Evolutionary conservation across 2,888 invertebrate species (phyloP), one percentile per base, ranked within the genome.

Genomic region (Dascillus cervinus): DNA sequence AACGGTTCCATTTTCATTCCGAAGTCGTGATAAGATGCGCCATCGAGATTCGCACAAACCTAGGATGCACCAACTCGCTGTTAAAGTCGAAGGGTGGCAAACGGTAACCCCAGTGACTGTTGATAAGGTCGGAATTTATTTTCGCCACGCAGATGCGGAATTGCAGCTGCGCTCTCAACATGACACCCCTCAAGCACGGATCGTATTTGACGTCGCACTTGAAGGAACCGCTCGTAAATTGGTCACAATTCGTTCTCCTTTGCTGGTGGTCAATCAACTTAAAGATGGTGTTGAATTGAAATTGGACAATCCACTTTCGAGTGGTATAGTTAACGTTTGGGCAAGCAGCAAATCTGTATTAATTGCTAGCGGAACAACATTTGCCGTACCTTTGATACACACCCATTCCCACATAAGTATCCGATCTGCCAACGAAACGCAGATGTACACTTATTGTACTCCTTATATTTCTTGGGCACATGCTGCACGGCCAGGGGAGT

Each of bases 181-280:
- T 5, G 60, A 60, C 35, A 39, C 53, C 10, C 59, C 60, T 1
- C 72, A 77, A 47, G 85, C 88, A 0, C 76, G 95, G 29, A 73
- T 97, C 13, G 90, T 97, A 24, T 86, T 96, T 56, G 87, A 88
- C 46, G 89, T 98, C 10, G 80, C 84, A 1, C 69, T 95, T 41
- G 91, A 94, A 62, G 94, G 94, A 0, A 90, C 91, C 2, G 96
- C 96, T 1, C 80, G 89, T 50, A 97, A 97, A 65, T 68, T 96
- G 47, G 84, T 95, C 29, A 87, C 89, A 4, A 83, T 97, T 9
- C 77, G 95, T 38, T 96, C 96, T 4, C 90, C 94, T 13, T 69
- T 97, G 40, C 77, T 81, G 47, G 68, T 95, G 2, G 65, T 75
- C 30, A 96, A 96, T 65, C 71, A 73, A 47, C 66, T 92, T 48